Evolutionary conservation across 2,888 invertebrate species (phyloP).

Genomic region (Heliconius charithonia): DNA sequence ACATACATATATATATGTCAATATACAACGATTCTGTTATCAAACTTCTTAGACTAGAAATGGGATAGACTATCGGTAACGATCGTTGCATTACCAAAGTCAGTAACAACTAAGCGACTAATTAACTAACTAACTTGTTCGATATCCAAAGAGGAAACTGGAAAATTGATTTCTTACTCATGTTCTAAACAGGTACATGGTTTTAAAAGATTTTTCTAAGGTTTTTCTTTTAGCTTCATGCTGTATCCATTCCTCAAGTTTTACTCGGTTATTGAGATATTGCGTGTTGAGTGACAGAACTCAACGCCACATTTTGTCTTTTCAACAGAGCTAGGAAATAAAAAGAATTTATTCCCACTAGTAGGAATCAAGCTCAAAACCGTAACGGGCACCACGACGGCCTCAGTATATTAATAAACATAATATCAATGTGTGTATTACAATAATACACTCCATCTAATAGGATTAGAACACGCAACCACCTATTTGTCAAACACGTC

Average conservation of each 20-base stretch:
- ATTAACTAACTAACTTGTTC: conserved; percentile 3
- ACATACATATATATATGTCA: too few species aligned
- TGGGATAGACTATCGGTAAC: conserved; percentile 1
- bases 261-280: background rate
- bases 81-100: conserved; percentile 20
- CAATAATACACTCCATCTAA: too few species aligned
- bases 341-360: background rate
- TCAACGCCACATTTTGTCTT: background rate
- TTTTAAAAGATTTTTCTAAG: too few species aligned
- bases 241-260: too few species aligned
- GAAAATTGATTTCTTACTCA: conserved; percentile 22
- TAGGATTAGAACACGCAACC: too few species aligned
- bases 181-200: conserved; percentile 1
- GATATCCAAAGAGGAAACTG: conserved; percentile 9
- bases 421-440: too few species aligned
- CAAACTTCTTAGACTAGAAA: background rate
- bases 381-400: background rate
- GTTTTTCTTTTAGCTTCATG: too few species aligned
- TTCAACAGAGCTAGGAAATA: background rate
- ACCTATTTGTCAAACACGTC: background rate
- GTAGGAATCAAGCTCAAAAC: background rate
- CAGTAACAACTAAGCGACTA: conserved; percentile 21
- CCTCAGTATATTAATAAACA: background rate
- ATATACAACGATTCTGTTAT: too few species aligned
- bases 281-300: background rate